Base-by-base conservation (phyloP, 1,140 invertebrate species). In the Penaeus indicus region DNA sequence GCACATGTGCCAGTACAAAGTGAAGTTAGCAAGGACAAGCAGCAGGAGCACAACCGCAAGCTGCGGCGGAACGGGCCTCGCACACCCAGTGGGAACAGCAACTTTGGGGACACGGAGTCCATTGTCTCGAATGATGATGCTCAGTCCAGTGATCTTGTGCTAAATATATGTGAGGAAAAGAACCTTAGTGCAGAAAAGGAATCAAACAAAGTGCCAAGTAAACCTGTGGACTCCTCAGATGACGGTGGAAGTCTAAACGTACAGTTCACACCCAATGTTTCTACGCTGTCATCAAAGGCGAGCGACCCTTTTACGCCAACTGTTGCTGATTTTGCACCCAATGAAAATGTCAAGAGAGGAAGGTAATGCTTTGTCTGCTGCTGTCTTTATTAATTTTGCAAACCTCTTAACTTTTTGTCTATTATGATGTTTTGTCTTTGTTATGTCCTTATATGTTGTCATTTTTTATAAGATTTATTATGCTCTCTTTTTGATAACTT, bases 151-250 rank as follows among this genome's bases (percentile, higher is more conserved):
- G 88, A 89, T 86, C 62, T 89, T 54, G 88, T 89, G 21, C 82
- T 91, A 21, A 89, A 80, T 83, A 91, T 91, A 77, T 91, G 90
- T 85, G 88, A 91, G 72, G 90, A 91, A 75, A 91, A 89, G 72
- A 91, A 91, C 64, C 85, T 91, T 16, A 89, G 88, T 82, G 90
- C 72, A 27, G 88, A 89, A 64, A 84, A 86, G 80, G 88, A 89
- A 72, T 82, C 85, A 81, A 86, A 84, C 60, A 84, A 85, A 84
- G 84, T 88, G 78, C 84, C 86, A 85, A 85, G 75, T 85, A 89
- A 89, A 82, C 90, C 90, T 78, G 61, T 89, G 80, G 90, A 90
- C 54, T 84, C 88, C 19, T 86, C 86, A 62, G 87, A 90, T 63
- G 86, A 90, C 54, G 77, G 84, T 78, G 84, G 85, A 25, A 88